Base-by-base conservation (phyloP, 2,113 vertebrate species). In the Anguilla japonica region DNA sequence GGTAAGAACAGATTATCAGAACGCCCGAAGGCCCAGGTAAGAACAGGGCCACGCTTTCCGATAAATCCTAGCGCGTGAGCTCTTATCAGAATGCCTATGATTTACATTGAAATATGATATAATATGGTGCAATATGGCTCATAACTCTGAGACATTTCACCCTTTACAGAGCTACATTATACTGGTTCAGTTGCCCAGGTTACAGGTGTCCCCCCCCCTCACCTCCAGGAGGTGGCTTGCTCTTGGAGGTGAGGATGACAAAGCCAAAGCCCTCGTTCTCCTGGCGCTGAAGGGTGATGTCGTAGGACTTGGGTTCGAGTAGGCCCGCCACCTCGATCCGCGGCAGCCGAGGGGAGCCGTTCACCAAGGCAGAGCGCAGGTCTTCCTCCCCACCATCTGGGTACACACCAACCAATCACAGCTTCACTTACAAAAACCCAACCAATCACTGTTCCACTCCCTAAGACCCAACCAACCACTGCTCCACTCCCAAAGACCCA, bases 201-300 rank as follows among this genome's bases (percentile, higher is more conserved):
- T 20, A 60, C 13, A 60, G 56, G 56, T 26, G 18, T 56, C 53
- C 18, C 2, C 50, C 1, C 11, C 6, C 26, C 97, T 96, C 87
- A 99, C 98, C 98, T 91, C 98, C 97, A 4, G 97, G 97, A 14
- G 98, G 98, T 39, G 98, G 98, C 89, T 98, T 99, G 94, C 93
- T 98, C 93, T 99, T 99, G 0, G 98, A 99, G 16, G 98, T 99
- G 88, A 99, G 97, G 92, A 99, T 99, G 90, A 99, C 98, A 0
- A 99, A 99, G 34, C 98, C 98, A 82, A 99, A 99, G 5, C 98
- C 98, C 91, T 99, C 98, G 0, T 96, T 98, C 91, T 99, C 98
- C 87, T 94, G 97, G 81, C 98, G 94, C 81, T 99, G 97, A 88
- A 99, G 94, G 39, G 95, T 91, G 75, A 99, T 94, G 0, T 99